Percentiles rank a stretch among this genome's conserved stretches.
These are phyloP conservation scores for Anniella stebbinsi DNA, from an alignment of 2,797 vertebrate species.

Conservation along the genomic window DNA sequence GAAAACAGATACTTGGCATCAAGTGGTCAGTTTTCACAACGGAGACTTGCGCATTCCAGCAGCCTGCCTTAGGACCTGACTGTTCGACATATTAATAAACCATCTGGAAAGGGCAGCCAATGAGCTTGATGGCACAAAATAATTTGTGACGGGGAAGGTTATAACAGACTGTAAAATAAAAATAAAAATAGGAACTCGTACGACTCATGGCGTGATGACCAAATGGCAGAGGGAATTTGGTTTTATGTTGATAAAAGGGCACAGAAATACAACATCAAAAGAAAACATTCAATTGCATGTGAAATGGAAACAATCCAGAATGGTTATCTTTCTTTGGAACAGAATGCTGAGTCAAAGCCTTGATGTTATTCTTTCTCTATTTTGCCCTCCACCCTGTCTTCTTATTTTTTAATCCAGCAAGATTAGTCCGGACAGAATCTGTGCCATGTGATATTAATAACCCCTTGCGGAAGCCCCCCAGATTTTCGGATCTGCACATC, in stretches of 20 bases:
- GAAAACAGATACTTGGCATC: neutral
- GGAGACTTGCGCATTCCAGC: neutral
- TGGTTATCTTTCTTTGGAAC: neutral
- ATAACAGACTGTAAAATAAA: conserved; percentile 7
- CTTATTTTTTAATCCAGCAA: conserved; percentile 80
- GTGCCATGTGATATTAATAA: conserved; percentile 99
- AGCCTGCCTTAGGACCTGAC: neutral
- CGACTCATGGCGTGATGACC: neutral
- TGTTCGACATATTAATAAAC: conserved; percentile 17
- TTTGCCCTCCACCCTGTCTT: conserved; percentile 3
- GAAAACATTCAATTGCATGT: neutral
- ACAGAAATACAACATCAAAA: neutral
- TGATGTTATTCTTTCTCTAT: neutral
- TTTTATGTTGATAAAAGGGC: neutral
- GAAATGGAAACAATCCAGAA: neutral
- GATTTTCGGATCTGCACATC: conserved; percentile 95
- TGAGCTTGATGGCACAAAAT: neutral
- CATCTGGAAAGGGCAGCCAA: conserved; percentile 32
- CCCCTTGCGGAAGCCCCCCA: conserved; percentile 88
- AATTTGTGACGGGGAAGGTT: neutral
- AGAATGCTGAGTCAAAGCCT: neutral
- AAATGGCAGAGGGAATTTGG: conserved; percentile 4
- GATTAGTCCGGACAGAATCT: conserved; percentile 97
- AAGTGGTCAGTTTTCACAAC: neutral
- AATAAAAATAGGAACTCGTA: neutral